These are phyloP conservation scores for Pyrocoelia pectoralis DNA, from an alignment of 2,888 invertebrate species.

Conservation along the genomic window DNA sequence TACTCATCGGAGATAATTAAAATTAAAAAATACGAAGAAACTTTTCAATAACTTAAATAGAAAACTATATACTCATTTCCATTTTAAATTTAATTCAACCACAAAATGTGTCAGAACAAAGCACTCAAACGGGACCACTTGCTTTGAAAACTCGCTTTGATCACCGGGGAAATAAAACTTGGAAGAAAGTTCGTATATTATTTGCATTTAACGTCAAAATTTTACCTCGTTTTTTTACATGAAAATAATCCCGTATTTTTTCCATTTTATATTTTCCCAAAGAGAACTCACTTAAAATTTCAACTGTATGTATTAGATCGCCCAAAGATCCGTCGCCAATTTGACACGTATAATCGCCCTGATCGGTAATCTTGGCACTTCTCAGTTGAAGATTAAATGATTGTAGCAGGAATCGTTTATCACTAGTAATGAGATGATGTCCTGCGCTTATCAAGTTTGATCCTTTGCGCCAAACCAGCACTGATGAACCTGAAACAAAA, in stretches of 20 bases:
- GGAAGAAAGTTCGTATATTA: constrained; percentile 35
- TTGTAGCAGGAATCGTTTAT: constrained; percentile 61
- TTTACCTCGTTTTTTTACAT: constrained; percentile 29
- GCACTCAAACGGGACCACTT: constrained; percentile 36
- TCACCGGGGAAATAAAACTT: constrained; percentile 37
- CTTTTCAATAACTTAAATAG: constrained; percentile 28
- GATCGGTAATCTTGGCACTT: constrained; percentile 63
- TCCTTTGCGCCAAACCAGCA: constrained; percentile 65
- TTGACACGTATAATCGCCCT: constrained; percentile 67
- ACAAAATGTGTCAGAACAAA: constrained; percentile 37
- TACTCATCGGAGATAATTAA: background rate
- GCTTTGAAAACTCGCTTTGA: constrained; percentile 36
- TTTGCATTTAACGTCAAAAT: constrained; percentile 37
- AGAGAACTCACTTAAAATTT: constrained; percentile 62
- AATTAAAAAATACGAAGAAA: background rate
- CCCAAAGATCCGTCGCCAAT: constrained; percentile 64
- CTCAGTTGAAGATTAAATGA: constrained; percentile 64
- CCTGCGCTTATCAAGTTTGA: constrained; percentile 63
- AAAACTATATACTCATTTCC: constrained; percentile 36
- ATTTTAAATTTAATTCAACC: constrained; percentile 37
- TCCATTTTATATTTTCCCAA: background rate
- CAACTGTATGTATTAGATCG: constrained; percentile 65
- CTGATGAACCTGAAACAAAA: constrained; percentile 60
- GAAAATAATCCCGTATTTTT: constrained; percentile 36
- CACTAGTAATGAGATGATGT: constrained; percentile 63